Percentiles rank a stretch among this genome's conserved stretches.
Evolutionary conservation across 2,888 invertebrate genomes (phyloP).

Genomic region (Glaucopsyche alexis): DNA sequence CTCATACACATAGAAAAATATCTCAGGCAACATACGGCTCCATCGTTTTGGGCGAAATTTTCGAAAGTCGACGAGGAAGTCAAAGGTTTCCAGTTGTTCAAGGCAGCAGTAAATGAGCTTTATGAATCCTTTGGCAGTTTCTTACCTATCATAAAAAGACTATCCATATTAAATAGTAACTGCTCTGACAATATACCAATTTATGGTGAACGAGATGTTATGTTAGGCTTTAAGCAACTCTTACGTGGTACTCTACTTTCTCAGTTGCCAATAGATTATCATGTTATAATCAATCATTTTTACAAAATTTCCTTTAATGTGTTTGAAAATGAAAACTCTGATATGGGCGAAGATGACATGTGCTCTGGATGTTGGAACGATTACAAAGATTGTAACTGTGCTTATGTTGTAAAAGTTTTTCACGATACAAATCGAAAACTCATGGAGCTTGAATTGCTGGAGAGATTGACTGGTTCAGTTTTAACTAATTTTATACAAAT

Average conservation of each 20-base stretch:
- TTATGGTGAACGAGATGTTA: constrained; percentile 76
- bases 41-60: constrained; percentile 85
- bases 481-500: constrained; percentile 90
- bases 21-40: constrained; percentile 80
- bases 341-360: constrained; percentile 79
- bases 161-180: constrained; percentile 75
- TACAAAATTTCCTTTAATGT: constrained; percentile 89
- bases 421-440: constrained; percentile 88
- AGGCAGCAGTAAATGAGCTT: constrained; percentile 83
- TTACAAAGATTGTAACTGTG: constrained; percentile 78
- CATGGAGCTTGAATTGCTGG: constrained; percentile 88
- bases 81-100: constrained; percentile 83
- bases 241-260: constrained; percentile 84
- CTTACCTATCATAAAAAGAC: constrained; percentile 73
- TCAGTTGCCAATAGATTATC: constrained; percentile 85
- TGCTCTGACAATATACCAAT: constrained; percentile 69
- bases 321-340: constrained; percentile 78
- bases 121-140: constrained; percentile 79
- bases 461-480: constrained; percentile 91
- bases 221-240: constrained; percentile 82
- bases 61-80: constrained; percentile 71
- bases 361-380: constrained; percentile 88
- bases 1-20: constrained; percentile 78
- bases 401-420: constrained; percentile 84
- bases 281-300: constrained; percentile 85